phyloP scores from a whole-genome alignment of 2,797 vertebrate species.

The Argyrosomus regius region DNA sequence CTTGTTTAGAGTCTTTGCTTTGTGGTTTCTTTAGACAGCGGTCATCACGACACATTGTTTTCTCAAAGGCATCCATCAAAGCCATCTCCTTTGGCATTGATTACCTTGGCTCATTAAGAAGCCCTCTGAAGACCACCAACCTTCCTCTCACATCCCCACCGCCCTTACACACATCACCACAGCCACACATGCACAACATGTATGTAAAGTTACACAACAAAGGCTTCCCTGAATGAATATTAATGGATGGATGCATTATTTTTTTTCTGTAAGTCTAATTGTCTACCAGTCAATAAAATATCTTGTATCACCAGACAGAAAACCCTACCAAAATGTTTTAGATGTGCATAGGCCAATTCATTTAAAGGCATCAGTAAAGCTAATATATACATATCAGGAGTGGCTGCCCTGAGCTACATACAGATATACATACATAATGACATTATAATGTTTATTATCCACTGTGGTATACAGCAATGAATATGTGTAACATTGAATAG shows the following conservation, averaged over 20 bases:
- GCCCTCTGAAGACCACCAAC: constrained; percentile 72
- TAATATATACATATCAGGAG: not conserved
- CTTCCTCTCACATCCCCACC: constrained; percentile 30
- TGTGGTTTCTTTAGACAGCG: constrained; percentile 75
- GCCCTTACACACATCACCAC: not conserved
- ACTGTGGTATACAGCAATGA: not conserved
- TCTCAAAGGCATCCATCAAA: constrained; percentile 88
- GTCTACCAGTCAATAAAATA: not conserved
- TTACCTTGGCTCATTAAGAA: constrained; percentile 86
- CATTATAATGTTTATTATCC: not conserved
- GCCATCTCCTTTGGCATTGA: constrained; percentile 86
- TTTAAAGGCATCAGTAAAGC: not conserved
- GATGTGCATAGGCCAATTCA: not conserved
- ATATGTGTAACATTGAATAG: not conserved
- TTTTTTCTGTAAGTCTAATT: too few relatives aligned
- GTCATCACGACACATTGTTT: constrained; percentile 82
- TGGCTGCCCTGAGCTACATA: not conserved
- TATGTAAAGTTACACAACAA: not conserved
- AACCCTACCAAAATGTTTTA: not conserved
- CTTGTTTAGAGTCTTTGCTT: constrained; percentile 72
- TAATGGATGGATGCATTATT: not conserved
- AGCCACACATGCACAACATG: constrained; percentile 7
- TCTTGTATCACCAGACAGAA: not conserved
- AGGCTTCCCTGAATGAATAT: not conserved
- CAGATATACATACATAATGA: not conserved